Base-by-base conservation (phyloP, 2,888 invertebrate species). In the Rhagonycha fulva region DNA sequence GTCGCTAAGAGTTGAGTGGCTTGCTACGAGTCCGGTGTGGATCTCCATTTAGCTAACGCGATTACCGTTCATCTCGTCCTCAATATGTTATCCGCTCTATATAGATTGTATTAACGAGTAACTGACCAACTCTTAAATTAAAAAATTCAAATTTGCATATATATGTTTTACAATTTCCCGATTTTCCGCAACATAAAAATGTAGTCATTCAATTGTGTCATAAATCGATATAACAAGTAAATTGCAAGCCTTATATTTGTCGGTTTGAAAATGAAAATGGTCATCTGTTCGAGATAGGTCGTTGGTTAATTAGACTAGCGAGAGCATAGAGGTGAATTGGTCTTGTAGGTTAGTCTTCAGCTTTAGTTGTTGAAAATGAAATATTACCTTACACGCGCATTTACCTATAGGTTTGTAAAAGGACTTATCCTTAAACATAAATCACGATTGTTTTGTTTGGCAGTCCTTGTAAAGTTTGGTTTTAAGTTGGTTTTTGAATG, bases 1-100 rank as follows among this genome's bases (percentile, higher is more conserved):
- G 84, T 85, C 83, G 84, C 82, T 24, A 84, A 84, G 84, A 82
- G 81, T 79, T 81, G 81, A 85, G 84, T 84, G 85, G 77, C 70
- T 69, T 71, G 70, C 73, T 68, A 60, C 74, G 74, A 71, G 78
- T 76, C 76, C 79, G 72, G 74, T 74, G 76, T 74, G 67, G 77
- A 70, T 79, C 75, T 79, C 74, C 74, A 81, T 81, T 80, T 80
- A 78, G 79, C 78, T 83, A 83, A 83, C 81, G 75, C 83, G 81
- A 82, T 82, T 82, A 83, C 80, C 77, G 74, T 63, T 77, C 75
- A 66, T 76, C 75, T 63, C 70, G 30, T 10, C 26, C 23, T 47
- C 47, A n/a, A 47, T 47, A n/a, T 47, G 47, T 47, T 47, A 47
- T n/a, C 75, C 70, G 60, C 63, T 63, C 61, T 72, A 67, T 70